Conservation (phyloP, 1,140 invertebrate species). For the Drosophila busckii region DNA sequence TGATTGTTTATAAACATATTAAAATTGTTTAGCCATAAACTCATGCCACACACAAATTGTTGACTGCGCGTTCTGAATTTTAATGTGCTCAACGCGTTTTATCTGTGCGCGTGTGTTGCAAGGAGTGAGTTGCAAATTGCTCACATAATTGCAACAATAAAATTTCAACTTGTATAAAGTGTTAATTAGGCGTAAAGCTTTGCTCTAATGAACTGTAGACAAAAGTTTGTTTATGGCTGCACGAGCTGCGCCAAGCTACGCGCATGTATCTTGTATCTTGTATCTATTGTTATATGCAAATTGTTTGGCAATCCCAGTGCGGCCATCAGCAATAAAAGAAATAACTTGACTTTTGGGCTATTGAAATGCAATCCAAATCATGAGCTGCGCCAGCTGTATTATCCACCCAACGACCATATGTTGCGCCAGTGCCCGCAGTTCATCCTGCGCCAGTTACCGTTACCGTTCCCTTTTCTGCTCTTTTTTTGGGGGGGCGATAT, state of each 20-base stretch:
- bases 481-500: conserved; percentile 36
- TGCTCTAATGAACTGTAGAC: conserved; percentile 23
- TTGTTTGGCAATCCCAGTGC: conserved; percentile 20
- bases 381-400: conserved; percentile 66
- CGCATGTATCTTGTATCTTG: conserved; percentile 1
- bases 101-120: not conserved
- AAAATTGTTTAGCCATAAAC: too few species aligned
- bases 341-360: conserved; percentile 52
- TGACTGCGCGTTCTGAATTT: conserved; percentile 63
- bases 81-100: conserved; percentile 42
- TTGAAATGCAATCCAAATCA: conserved; percentile 56
- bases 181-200: conserved; percentile 71
- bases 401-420: conserved; percentile 76
- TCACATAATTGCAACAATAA: conserved; percentile 67
- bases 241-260: conserved; percentile 46
- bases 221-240: conserved; percentile 52
- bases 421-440: conserved; percentile 58
- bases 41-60: conserved; percentile 67
- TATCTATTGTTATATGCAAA: conserved; percentile 13
- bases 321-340: conserved; percentile 62
- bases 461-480: conserved; percentile 1
- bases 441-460: conserved; percentile 18
- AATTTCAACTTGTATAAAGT: conserved; percentile 62
- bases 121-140: conserved; percentile 36
- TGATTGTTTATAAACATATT: too few species aligned